These are phyloP conservation scores for Parapsyche elsis DNA, from an alignment of 1,140 invertebrate species.

Conservation along the genomic window DNA sequence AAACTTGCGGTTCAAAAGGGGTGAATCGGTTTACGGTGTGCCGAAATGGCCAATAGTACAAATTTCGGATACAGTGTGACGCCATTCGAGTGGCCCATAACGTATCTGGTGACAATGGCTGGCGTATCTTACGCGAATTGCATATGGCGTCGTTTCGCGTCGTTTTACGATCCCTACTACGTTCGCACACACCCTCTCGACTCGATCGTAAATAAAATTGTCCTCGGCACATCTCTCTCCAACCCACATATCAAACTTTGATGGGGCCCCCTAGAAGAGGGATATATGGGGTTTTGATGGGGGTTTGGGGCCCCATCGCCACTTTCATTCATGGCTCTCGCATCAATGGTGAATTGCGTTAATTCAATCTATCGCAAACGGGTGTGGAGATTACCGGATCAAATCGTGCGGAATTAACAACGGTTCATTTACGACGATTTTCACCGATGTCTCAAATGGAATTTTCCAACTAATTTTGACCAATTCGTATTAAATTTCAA, in stretches of 20 bases:
- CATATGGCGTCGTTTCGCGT: background rate
- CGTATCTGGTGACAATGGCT: conserved; percentile 17
- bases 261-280: background rate
- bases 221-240: background rate
- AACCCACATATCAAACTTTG: conserved; percentile 8
- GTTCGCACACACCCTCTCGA: background rate
- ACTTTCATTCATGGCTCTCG: background rate
- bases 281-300: too few relatives aligned
- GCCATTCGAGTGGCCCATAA: conserved; percentile 8
- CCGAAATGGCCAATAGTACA: conserved; percentile 8
- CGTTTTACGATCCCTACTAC: conserved; percentile 4
- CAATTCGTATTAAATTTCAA: too few relatives aligned
- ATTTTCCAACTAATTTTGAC: too few relatives aligned
- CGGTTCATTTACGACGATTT: too few relatives aligned
- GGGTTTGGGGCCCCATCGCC: too few relatives aligned
- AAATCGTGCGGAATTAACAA: too few relatives aligned
- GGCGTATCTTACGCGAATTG: background rate
- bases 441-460: too few relatives aligned
- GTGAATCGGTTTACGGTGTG: conserved; percentile 16
- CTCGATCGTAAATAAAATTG: background rate
- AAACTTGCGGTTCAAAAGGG: background rate
- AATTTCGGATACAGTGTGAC: conserved; percentile 6
- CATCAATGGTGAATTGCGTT: conserved; percentile 26
- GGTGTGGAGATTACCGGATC: too few relatives aligned
- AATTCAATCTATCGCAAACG: too few relatives aligned